phyloP scores from a whole-genome alignment of 2,888 invertebrate genomes.

The Platypus cylindrus region DNA sequence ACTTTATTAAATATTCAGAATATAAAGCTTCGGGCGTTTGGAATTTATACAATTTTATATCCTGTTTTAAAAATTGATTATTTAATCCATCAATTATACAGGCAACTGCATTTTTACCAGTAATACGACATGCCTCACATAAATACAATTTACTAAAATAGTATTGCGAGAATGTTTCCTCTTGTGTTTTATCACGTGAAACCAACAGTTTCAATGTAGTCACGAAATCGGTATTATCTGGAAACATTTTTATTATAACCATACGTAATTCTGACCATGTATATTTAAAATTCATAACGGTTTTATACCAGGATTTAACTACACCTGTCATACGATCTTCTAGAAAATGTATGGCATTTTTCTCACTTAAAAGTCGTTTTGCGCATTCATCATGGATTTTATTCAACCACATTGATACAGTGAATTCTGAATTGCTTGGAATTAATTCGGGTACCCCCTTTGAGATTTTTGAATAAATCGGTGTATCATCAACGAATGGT shows the following conservation, averaged over 20 bases:
- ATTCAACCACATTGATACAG: constrained; percentile 25
- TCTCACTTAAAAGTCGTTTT: constrained; percentile 20
- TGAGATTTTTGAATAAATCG: constrained; percentile 1
- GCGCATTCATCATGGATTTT: constrained; percentile 21
- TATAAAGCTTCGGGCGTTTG: constrained; percentile 23
- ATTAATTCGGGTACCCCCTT: constrained; percentile 14
- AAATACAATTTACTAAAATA: constrained; percentile 25
- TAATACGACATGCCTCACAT: constrained; percentile 24
- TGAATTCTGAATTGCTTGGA: constrained; percentile 19
- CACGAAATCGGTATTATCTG: constrained; percentile 24
- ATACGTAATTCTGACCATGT: constrained; percentile 26
- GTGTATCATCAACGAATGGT: neutral
- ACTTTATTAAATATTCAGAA: constrained; percentile 20
- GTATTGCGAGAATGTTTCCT: constrained; percentile 23
- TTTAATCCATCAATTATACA: constrained; percentile 24
- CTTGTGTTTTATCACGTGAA: constrained; percentile 18
- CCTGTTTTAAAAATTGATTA: constrained; percentile 18
- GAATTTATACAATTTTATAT: constrained; percentile 20
- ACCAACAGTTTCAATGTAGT: constrained; percentile 21
- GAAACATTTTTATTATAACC: constrained; percentile 23
- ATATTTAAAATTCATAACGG: constrained; percentile 19
- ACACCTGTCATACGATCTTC: constrained; percentile 23
- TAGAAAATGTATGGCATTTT: constrained; percentile 19
- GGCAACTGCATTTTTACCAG: constrained; percentile 24
- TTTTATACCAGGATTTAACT: constrained; percentile 25